A percentile compares a stretch with the other conserved stretches of the same genome.
These are phyloP conservation scores for Sinentomon sp. DNA, from an alignment of 2,888 invertebrate species.

Conservation along the genomic window DNA sequence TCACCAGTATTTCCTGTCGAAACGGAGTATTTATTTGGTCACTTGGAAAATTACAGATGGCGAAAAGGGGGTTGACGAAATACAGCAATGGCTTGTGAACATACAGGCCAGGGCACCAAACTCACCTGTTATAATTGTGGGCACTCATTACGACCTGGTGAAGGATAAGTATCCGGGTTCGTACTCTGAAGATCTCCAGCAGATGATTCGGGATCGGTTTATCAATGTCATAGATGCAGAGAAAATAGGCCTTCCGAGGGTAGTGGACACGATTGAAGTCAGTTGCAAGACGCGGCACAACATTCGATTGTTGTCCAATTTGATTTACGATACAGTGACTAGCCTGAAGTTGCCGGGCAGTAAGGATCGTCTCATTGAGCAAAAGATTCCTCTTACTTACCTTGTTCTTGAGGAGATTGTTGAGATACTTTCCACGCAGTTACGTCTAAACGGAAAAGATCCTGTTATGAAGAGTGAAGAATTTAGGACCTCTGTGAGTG, in stretches of 20 bases:
- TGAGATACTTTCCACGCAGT: constrained; percentile 45
- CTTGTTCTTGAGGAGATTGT: constrained; percentile 81
- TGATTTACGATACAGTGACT: constrained; percentile 78
- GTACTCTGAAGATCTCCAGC: constrained; percentile 49
- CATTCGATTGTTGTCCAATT: constrained; percentile 58
- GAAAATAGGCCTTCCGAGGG: constrained; percentile 75
- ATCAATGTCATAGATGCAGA: constrained; percentile 85
- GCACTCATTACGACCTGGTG: constrained; percentile 78
- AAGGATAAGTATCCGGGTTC: constrained; percentile 29
- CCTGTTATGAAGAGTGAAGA: constrained; percentile 60
- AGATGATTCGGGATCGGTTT: constrained; percentile 52
- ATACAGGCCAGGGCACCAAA: constrained; percentile 84
- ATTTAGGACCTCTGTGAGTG: constrained; percentile 29
- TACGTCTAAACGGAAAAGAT: constrained; percentile 38
- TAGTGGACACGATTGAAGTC: constrained; percentile 75
- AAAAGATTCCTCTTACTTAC: constrained; percentile 86
- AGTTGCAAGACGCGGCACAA: constrained; percentile 68
- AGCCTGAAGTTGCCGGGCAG: constrained; percentile 73
- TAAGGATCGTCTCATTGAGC: constrained; percentile 66
- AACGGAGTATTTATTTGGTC: constrained; percentile 75
- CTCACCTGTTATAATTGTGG: constrained; percentile 82
- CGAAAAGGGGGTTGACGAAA: constrained; percentile 57
- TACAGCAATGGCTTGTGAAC: constrained; percentile 85
- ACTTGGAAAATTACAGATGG: constrained; percentile 87
- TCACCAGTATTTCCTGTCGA: constrained; percentile 91